Evolutionary conservation across 1,140 invertebrate genomes (phyloP).

Genomic region (Heliothis virescens): DNA sequence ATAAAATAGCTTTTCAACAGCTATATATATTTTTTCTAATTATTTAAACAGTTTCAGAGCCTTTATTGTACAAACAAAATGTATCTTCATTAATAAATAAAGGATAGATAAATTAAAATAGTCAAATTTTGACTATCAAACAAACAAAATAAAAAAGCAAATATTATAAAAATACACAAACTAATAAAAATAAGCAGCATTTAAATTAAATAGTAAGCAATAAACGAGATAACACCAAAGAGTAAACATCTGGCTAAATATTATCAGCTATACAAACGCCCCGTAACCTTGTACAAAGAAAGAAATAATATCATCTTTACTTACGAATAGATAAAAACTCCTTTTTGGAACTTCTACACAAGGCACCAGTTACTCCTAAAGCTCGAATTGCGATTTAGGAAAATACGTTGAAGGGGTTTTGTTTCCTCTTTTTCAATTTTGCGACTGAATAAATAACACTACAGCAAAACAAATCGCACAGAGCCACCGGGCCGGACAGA

Average conservation of each 20-base stretch:
- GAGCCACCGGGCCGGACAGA: background rate
- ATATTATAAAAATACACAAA: background rate
- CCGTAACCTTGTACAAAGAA: slow-evolving; percentile 17
- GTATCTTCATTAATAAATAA: too few species aligned
- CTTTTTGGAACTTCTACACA: background rate
- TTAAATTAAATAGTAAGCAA: background rate
- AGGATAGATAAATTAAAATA: too few species aligned
- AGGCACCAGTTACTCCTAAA: background rate
- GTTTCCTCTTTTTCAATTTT: too few species aligned
- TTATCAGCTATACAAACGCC: slow-evolving; percentile 25
- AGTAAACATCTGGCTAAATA: slow-evolving; percentile 19
- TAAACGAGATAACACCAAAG: slow-evolving; percentile 4
- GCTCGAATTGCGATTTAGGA: background rate
- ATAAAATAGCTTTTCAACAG: too few species aligned
- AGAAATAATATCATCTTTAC: background rate
- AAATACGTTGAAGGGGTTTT: background rate
- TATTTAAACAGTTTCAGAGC: too few species aligned
- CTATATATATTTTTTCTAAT: too few species aligned
- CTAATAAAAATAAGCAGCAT: background rate
- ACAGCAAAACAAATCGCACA: background rate
- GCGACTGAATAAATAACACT: background rate
- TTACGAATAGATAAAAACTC: background rate
- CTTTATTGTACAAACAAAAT: too few species aligned
- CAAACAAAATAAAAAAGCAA: background rate
- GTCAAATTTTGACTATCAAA: too few species aligned